Evolutionary conservation across 2,113 vertebrate genomes (phyloP).

Genomic region (Eidolon helvum): DNA sequence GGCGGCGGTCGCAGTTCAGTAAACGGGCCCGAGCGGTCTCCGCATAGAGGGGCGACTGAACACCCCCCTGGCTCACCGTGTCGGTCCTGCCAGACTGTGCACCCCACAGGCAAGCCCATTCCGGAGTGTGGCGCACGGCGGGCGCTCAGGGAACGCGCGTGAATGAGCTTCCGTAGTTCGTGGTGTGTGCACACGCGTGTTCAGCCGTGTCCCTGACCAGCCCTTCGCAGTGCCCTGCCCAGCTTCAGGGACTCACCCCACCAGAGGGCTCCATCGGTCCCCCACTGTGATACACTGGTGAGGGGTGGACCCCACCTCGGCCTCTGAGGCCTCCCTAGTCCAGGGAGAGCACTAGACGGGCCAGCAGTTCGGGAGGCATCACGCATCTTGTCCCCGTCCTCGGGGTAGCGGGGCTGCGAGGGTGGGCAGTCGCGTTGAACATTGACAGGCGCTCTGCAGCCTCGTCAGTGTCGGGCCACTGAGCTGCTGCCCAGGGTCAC

Average conservation of each 20-base stretch:
- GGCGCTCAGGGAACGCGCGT: rapidly evolving
- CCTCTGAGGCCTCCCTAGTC: background rate
- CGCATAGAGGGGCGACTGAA: rapidly evolving
- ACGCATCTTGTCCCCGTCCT: no score
- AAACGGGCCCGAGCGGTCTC: background rate
- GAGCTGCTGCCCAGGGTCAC: background rate
- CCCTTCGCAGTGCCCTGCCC: background rate
- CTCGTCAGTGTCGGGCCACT: background rate
- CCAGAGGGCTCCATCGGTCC: no score
- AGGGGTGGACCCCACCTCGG: no score
- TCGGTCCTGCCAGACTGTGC: no score
- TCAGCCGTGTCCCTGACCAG: background rate
- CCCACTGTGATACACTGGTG: background rate
- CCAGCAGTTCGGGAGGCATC: background rate
- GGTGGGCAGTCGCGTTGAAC: rapidly evolving
- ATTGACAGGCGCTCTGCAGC: rapidly evolving
- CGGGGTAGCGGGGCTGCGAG: rapidly evolving
- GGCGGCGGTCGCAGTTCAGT: no score
- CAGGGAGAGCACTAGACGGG: background rate
- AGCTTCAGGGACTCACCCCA: background rate
- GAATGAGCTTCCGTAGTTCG: background rate
- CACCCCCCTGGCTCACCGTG: rapidly evolving
- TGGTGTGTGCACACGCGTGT: no score
- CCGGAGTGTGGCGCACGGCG: background rate
- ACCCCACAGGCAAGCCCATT: background rate